Base-by-base conservation (phyloP, 2,113 vertebrate genomes). In the Stigmatopora nigra region DNA sequence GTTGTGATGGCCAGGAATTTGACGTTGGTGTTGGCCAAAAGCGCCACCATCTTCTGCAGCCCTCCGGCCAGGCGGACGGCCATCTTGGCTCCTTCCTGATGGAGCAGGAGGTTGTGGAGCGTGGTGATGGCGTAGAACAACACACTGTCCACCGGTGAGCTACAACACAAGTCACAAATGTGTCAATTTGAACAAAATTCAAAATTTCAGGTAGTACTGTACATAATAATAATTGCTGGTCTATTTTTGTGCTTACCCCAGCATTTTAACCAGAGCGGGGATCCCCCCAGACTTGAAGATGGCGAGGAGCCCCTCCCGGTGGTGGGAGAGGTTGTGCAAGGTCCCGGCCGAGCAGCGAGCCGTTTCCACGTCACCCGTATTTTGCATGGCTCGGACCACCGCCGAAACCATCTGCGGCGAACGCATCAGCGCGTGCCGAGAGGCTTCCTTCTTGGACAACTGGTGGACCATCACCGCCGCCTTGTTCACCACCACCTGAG, bases 401-500 rank as follows among this genome's bases (percentile, higher is more conserved):
- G 97, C 97, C 5, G 97, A 98, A 59, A 99, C 96, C 97, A 99
- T 99, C 76, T 99, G 97, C 41, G 97, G 96, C 4, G 95, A 98
- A 53, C 95, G 93, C 97, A 99, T 98, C 70, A 99, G 95, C 61
- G 97, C 97, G 0, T 99, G 97, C 70, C 97, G 94, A 19, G 97
- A 98, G 0, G 97, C 97, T 84, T 99, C 97, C 82, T 99, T 99
- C 85, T 99, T 99, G 35, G 97, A 99, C 70, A 99, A 87, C 85
- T 99, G 97, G 84, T 99, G 96, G 78, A 99, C 97, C 97, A 99
- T 99, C 65, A 99, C 95, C 15, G 96, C 95, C 36, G 97, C 97
- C 82, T 99, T 98, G 78, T 98, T 98, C 53, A 99, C 96, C 35
- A 99, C 97, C 84, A 99, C 97, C 97, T 99, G n/a, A n/a, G n/a